Conservation (phyloP, 1,140 invertebrate species). For the Diabrotica undecimpunctata region DNA sequence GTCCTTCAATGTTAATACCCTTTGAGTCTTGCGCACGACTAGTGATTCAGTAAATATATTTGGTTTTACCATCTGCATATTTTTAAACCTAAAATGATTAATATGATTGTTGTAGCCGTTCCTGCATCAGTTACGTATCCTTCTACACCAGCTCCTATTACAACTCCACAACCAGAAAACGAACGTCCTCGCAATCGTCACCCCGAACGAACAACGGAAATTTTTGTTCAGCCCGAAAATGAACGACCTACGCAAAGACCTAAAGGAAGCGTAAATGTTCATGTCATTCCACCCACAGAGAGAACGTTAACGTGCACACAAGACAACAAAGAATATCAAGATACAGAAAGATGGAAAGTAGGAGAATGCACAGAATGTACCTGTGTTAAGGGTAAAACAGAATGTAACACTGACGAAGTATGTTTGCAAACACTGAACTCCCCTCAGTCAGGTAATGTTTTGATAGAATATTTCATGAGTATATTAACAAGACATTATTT, state of each 20-base stretch:
- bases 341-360: constrained; percentile 61
- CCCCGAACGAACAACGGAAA: constrained; percentile 28
- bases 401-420: constrained; percentile 49
- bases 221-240: constrained; percentile 37
- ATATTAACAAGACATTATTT: constrained; percentile 12
- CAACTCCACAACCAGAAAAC: constrained; percentile 41
- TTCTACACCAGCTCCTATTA: constrained; percentile 20
- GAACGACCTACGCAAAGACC: constrained; percentile 34
- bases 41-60: not conserved
- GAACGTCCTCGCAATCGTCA: constrained; percentile 30
- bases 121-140: constrained; percentile 4
- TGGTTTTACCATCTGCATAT: no score
- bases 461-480: constrained; percentile 4
- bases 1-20: no score
- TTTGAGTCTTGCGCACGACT: not conserved
- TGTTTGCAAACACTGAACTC: constrained; percentile 37
- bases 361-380: constrained; percentile 63
- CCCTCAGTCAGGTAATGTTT: constrained; percentile 6
- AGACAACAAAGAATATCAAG: constrained; percentile 49
- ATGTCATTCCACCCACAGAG: constrained; percentile 24
- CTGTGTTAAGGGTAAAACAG: constrained; percentile 56
- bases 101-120: constrained; percentile 6
- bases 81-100: not conserved
- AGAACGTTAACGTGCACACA: constrained; percentile 21
- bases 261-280: constrained; percentile 32